Evolutionary conservation across 2,113 vertebrate genomes (phyloP).

Genomic region (Pteronura brasiliensis): DNA sequence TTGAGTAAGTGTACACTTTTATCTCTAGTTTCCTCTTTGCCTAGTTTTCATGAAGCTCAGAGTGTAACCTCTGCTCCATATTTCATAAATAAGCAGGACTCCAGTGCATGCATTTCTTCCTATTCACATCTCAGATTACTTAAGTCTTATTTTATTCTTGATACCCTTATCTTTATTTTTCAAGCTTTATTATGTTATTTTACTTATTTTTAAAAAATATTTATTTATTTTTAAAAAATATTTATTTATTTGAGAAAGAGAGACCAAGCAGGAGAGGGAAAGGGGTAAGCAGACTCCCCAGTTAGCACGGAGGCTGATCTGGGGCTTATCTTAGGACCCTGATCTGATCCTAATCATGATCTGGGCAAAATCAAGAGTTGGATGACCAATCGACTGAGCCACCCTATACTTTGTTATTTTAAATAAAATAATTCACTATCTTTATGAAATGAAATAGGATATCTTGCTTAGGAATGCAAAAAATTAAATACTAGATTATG

Average conservation of each 20-base stretch:
- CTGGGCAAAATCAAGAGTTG: neutral
- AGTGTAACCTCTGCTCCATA: neutral
- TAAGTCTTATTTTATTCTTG: neutral
- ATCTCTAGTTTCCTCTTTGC: neutral
- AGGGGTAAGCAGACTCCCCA: neutral
- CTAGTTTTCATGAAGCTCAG: neutral
- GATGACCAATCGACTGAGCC: neutral
- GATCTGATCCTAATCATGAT: neutral
- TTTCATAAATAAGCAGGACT: neutral
- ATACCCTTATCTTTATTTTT: neutral
- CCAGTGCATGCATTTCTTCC: neutral
- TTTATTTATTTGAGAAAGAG: neutral
- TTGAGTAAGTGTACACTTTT: neutral
- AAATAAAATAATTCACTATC: neutral
- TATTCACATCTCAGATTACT: neutral
- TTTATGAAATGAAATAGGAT: neutral
- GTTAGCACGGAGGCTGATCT: neutral
- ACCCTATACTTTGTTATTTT: neutral
- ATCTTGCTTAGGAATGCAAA: neutral
- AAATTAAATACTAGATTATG: neutral
- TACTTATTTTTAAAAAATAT: neutral
- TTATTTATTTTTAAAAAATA: neutral
- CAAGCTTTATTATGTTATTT: neutral
- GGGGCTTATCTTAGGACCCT: neutral
- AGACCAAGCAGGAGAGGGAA: neutral